These are phyloP conservation scores for Elanoides forficatus DNA, from an alignment of 2,113 vertebrate genomes.

Conservation along the genomic window DNA sequence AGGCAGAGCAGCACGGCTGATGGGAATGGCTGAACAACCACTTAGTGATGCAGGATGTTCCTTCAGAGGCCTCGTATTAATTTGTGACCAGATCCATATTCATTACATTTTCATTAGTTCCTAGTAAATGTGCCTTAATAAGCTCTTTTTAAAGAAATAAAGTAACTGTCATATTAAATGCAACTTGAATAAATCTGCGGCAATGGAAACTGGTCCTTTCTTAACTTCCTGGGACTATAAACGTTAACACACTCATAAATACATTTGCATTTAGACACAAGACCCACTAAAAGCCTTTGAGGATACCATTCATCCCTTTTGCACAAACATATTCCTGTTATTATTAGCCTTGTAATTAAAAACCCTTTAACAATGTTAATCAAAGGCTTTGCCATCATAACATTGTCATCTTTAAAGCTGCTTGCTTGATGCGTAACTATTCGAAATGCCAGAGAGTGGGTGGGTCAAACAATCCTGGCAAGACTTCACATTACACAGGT, in stretches of 20 bases:
- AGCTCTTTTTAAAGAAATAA: background rate
- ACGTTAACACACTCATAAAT: slow-evolving; percentile 33
- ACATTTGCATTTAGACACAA: slow-evolving; percentile 35
- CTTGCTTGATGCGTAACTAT: background rate
- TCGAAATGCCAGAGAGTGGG: background rate
- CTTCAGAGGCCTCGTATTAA: background rate
- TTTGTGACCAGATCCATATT: background rate
- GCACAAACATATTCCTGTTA: slow-evolving; percentile 57
- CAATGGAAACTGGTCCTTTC: background rate
- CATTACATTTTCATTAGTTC: slow-evolving; percentile 1
- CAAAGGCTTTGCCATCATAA: background rate
- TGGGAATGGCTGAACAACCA: background rate
- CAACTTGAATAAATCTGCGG: slow-evolving; percentile 49
- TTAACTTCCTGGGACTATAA: slow-evolving; percentile 43
- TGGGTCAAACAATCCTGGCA: background rate
- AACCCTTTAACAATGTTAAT: slow-evolving; percentile 52
- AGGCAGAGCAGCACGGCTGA: fast-evolving
- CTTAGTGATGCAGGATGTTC: background rate
- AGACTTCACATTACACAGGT: background rate
- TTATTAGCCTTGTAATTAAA: slow-evolving; percentile 63
- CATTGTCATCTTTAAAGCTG: background rate
- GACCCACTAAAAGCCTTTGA: slow-evolving; percentile 47
- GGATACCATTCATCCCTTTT: slow-evolving; percentile 24
- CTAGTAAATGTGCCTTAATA: background rate
- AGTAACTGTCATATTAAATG: slow-evolving; percentile 35